Percentiles rank a stretch among this genome's conserved stretches.
These are phyloP conservation scores for Euphydryas editha DNA, from an alignment of 2,888 invertebrate genomes.

Conservation along the genomic window DNA sequence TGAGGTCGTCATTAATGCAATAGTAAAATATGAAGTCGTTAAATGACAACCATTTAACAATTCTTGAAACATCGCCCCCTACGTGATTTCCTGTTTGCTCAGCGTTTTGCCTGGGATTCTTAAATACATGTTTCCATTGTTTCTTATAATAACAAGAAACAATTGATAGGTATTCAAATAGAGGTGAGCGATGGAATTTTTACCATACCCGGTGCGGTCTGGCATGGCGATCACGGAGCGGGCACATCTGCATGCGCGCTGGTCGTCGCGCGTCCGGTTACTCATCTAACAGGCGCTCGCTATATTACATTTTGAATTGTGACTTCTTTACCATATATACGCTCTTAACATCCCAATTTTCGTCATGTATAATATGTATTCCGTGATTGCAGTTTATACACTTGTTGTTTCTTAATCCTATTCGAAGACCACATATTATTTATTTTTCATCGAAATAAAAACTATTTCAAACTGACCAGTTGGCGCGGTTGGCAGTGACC, in stretches of 20 bases:
- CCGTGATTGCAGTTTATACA: not conserved
- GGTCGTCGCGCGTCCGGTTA: conserved; percentile 76
- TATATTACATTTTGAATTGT: conserved; percentile 39
- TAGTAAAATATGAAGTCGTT: conserved; percentile 40
- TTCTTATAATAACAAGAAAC: conserved; percentile 70
- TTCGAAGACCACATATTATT: too few relatives aligned
- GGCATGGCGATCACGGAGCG: conserved; percentile 73
- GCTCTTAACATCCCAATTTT: conserved; percentile 9
- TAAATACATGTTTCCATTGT: conserved; percentile 67
- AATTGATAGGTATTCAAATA: conserved; percentile 74
- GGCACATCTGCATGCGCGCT: conserved; percentile 74
- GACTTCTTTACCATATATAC: conserved; percentile 50
- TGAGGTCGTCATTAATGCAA: conserved; percentile 41
- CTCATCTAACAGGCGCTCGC: conserved; percentile 71
- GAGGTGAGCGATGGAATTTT: conserved; percentile 75
- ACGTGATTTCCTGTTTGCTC: conserved; percentile 75
- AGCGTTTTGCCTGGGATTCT: conserved; percentile 58
- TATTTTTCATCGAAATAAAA: too few relatives aligned
- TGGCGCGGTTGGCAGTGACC: too few relatives aligned
- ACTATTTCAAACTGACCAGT: too few relatives aligned
- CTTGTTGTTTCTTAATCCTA: not conserved
- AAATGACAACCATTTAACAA: conserved; percentile 56
- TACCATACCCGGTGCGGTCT: conserved; percentile 74
- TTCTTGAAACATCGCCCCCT: conserved; percentile 64
- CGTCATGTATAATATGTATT: not conserved